phyloP scores from a whole-genome alignment of 2,888 invertebrate species.

The Nomada flava region DNA sequence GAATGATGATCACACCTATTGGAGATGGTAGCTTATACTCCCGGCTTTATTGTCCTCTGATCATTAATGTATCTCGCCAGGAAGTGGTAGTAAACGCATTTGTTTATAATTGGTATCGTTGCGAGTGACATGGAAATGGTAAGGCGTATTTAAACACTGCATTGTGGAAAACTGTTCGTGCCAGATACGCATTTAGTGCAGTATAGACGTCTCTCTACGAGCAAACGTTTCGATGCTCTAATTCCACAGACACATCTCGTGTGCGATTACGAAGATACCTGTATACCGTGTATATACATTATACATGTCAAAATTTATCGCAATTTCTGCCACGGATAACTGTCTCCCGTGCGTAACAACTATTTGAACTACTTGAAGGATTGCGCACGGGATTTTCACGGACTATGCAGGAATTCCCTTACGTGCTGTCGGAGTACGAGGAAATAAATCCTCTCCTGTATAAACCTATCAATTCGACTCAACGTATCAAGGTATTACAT shows the following conservation, averaged over 20 bases:
- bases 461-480: constrained; percentile 84
- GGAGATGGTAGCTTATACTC: no score
- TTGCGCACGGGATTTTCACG: not conserved
- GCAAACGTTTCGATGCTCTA: constrained; percentile 3
- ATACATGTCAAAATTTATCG: constrained; percentile 17
- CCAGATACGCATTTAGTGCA: not conserved
- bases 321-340: constrained; percentile 13
- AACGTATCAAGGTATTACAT: constrained; percentile 89
- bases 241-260: not conserved
- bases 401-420: constrained; percentile 77
- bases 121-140: not conserved
- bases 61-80: no score
- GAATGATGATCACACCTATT: no score
- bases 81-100: no score
- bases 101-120: not conserved
- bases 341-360: not conserved
- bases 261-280: not conserved
- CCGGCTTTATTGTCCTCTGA: no score
- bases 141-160: not conserved
- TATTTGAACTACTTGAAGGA: not conserved
- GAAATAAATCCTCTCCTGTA: constrained; percentile 80
- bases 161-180: not conserved
- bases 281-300: no score
- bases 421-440: constrained; percentile 79
- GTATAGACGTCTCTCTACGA: constrained; percentile 8